A percentile compares a stretch with the other conserved stretches of the same genome.
Conservation (phyloP, 2,888 invertebrate genomes). For the Operophtera brumata region DNA sequence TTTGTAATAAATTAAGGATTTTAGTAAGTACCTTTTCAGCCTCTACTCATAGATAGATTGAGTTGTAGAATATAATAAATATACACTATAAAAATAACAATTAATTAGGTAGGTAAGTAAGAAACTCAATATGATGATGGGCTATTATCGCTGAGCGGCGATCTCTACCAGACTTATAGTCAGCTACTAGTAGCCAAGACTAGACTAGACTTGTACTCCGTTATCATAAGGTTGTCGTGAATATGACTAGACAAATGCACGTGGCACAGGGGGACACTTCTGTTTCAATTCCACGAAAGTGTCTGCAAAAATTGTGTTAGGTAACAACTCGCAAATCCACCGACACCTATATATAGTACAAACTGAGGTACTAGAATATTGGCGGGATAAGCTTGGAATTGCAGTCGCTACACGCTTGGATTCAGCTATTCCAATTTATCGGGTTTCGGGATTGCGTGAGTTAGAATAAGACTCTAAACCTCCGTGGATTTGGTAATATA, state of each 20-base stretch:
- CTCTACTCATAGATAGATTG: too few relatives aligned
- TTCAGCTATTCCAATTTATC: conserved; percentile 35
- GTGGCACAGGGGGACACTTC: conserved; percentile 59
- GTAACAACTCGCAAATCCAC: conserved; percentile 34
- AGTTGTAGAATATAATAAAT: too few relatives aligned
- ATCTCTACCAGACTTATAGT: too few relatives aligned
- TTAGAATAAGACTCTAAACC: not conserved
- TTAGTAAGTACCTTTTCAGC: too few relatives aligned
- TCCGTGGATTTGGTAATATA: too few relatives aligned
- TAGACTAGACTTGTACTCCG: not conserved
- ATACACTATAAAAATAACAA: too few relatives aligned
- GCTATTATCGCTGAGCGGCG: too few relatives aligned
- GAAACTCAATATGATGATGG: too few relatives aligned
- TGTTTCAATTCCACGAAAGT: conserved; percentile 70
- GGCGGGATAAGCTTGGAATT: conserved; percentile 28
- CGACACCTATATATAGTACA: conserved; percentile 3
- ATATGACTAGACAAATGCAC: conserved; percentile 34
- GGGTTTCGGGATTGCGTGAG: conserved; percentile 17
- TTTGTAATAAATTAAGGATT: too few relatives aligned
- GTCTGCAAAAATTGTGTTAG: conserved; percentile 65
- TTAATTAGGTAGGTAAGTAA: too few relatives aligned
- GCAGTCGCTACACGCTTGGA: conserved; percentile 26
- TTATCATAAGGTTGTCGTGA: conserved; percentile 22
- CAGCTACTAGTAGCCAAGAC: too few relatives aligned
- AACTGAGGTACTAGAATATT: conserved; percentile 19